These are phyloP conservation scores for Tupaia chinensis DNA, from an alignment of 2,113 vertebrate species.

Conservation along the genomic window DNA sequence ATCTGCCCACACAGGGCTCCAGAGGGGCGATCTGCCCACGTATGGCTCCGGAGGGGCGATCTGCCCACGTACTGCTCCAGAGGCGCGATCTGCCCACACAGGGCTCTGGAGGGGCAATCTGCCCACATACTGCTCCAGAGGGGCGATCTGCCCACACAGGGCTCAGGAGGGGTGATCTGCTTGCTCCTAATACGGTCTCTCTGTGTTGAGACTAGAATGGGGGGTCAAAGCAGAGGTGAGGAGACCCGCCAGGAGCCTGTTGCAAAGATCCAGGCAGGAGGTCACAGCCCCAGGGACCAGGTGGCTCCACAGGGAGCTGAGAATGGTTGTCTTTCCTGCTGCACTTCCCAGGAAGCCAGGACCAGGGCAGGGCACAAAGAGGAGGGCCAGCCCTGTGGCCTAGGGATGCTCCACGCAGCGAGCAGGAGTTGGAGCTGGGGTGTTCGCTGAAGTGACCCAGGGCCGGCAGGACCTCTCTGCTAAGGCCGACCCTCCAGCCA, in stretches of 20 bases:
- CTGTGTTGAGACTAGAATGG: neutral
- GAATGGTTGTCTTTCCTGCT: neutral
- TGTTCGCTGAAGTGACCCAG: neutral
- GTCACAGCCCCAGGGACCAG: neutral
- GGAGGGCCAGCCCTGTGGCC: neutral
- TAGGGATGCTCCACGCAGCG: neutral
- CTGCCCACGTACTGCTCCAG: neutral
- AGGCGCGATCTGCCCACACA: too few relatives aligned
- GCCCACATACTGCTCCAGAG: too few relatives aligned
- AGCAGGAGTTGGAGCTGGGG: neutral
- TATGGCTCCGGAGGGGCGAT: accelerated
- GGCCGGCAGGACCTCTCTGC: too few relatives aligned
- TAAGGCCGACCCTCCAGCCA: neutral
- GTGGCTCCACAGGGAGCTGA: neutral
- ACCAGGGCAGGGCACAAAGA: neutral
- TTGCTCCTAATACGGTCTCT: accelerated
- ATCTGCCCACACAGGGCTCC: neutral
- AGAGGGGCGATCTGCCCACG: too few relatives aligned
- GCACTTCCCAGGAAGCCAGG: neutral
- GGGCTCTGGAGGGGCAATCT: too few relatives aligned
- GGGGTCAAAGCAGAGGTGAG: neutral
- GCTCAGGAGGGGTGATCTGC: neutral
- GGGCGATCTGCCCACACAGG: neutral
- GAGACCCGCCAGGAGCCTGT: neutral
- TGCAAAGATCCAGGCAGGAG: neutral